Evolutionary conservation across 2,888 invertebrate species (phyloP), one percentile per base, ranked within the genome.

Genomic region (Polyploca ridens): DNA sequence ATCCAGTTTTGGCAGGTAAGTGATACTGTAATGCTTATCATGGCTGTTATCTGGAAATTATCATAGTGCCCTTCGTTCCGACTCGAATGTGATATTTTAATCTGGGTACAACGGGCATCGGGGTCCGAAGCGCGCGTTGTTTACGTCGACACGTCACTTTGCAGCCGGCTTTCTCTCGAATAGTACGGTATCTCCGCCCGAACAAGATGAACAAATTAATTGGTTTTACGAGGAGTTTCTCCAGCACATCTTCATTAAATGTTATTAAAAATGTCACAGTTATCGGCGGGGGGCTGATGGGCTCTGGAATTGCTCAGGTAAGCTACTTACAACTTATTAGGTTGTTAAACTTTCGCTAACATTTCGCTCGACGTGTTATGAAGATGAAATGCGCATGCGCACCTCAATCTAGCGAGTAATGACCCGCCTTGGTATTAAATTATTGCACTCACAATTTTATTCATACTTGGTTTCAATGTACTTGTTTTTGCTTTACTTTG

Each of bases 271-370:
- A 96, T 88, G 96, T 98, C 33, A 97, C 97, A 3, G 95, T 98
- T 62, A 96, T 98, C 75, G 98, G 98, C n/a, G 97, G 97, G 57
- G 98, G 98, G 7, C 92, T 98, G 8, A 98, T 98, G 98, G 98
- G 98, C 5, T 96, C 97, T 59, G 98, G 98, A 63, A 98, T 98
- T 77, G 98, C 98, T 60, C 98, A 98, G 96, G 98, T 97, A 92
- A 78, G 81, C 63, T 57, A 11, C 2, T 33, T 33, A 35, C 1
- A 46, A 13, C 38, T 49, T 49, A 6, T 57, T 57, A 16, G 7
- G 13, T n/a, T n/a, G 1, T n/a, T n/a, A n/a, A 54, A 19, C 54
- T 54, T 54, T 54, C 19, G 8, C 49, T 54, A 4, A 2, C n/a
- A n/a, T n/a, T 27, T n/a, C 0, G 16, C 5, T n/a, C 6, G 10